Percentiles rank a stretch among this genome's conserved stretches.
These are phyloP conservation scores for Acropternis orthonyx DNA, from an alignment of 2,797 vertebrate species.

Conservation along the genomic window DNA sequence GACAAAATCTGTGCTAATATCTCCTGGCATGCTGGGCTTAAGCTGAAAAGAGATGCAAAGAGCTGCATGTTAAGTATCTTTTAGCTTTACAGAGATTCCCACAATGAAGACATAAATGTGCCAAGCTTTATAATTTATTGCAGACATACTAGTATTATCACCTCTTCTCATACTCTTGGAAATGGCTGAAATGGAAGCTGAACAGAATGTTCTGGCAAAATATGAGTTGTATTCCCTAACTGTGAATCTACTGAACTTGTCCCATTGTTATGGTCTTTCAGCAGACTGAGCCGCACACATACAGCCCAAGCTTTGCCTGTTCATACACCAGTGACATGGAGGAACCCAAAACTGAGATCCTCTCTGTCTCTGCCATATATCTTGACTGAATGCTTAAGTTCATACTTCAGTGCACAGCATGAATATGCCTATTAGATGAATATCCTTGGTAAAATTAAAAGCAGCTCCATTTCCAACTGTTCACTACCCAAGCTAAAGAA, in stretches of 20 bases:
- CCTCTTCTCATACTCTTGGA: constrained; percentile 4
- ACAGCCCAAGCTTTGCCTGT: not conserved
- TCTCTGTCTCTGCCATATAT: not conserved
- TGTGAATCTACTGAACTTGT: not conserved
- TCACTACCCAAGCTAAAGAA: not conserved
- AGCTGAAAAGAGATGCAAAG: not conserved
- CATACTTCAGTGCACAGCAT: not conserved
- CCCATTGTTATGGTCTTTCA: not conserved
- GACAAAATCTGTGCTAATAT: not conserved
- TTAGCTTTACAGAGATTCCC: not conserved
- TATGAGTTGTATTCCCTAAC: not conserved
- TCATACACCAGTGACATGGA: not conserved
- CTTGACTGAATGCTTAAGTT: not conserved
- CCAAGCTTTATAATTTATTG: constrained; percentile 30
- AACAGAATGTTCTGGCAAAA: constrained; percentile 59
- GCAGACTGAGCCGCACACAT: not conserved
- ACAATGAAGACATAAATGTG: constrained; percentile 6
- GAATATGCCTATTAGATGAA: not conserved
- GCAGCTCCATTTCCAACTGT: not conserved
- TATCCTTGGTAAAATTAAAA: not conserved
- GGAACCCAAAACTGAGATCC: not conserved
- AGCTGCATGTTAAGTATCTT: not conserved
- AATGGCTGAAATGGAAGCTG: constrained; percentile 17
- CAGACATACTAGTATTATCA: constrained; percentile 19
- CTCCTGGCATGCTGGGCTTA: not conserved